Conservation (phyloP, 2,113 vertebrate species). For the Phylloscopus whistleri region DNA sequence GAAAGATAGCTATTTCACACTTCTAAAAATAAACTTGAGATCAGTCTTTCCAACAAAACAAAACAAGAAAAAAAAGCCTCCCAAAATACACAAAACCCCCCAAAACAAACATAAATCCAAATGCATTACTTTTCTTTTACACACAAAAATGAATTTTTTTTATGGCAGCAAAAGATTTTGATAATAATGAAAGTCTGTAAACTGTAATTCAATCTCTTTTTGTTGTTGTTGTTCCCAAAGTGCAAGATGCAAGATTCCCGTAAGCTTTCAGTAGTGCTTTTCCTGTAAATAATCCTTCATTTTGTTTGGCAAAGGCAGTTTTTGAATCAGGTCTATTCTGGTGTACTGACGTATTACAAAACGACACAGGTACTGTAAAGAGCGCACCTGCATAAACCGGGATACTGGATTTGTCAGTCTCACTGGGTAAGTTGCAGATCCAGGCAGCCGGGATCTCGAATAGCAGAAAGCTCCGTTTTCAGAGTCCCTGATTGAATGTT, state of each 20-base stretch:
- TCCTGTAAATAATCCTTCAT: slow-evolving; percentile 99
- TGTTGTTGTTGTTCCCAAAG: slow-evolving; percentile 87
- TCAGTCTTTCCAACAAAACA: slow-evolving; percentile 63
- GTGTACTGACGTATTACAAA: slow-evolving; percentile 99
- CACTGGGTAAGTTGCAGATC: slow-evolving; percentile 94
- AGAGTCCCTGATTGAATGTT: slow-evolving; percentile 97
- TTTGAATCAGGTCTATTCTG: slow-evolving; percentile 97
- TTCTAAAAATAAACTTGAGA: slow-evolving; percentile 67
- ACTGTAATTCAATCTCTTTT: slow-evolving; percentile 82
- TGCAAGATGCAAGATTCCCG: slow-evolving; percentile 87
- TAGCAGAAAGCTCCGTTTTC: slow-evolving; percentile 98
- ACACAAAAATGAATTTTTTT: slow-evolving; percentile 73
- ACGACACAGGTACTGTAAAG: slow-evolving; percentile 96
- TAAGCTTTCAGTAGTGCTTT: slow-evolving; percentile 97
- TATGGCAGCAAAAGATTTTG: slow-evolving; percentile 80
- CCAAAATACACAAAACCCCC: slow-evolving; percentile 23
- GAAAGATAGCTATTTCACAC: slow-evolving; percentile 74
- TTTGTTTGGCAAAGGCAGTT: slow-evolving; percentile 99
- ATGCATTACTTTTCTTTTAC: slow-evolving; percentile 66
- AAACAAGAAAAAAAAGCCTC: slow-evolving; percentile 37
- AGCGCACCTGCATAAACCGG: slow-evolving; percentile 98
- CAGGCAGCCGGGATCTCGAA: slow-evolving; percentile 94
- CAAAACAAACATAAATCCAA: slow-evolving; percentile 48
- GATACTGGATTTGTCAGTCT: slow-evolving; percentile 95
- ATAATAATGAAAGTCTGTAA: slow-evolving; percentile 86